Conservation (phyloP, 1,140 invertebrate species). For the Scaptomyza graminum region DNA sequence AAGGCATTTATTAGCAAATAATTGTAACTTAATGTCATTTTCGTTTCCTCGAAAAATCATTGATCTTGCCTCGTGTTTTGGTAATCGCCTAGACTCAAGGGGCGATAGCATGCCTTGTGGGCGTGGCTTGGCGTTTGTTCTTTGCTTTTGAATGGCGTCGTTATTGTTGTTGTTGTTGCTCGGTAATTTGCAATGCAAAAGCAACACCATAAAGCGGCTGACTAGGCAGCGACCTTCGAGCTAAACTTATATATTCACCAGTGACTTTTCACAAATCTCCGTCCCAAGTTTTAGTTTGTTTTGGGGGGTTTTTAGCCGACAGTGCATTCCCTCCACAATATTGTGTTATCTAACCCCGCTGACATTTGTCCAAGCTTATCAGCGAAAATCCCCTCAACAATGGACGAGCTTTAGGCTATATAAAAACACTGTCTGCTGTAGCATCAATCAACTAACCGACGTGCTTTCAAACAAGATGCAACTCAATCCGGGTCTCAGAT, state of each 20-base stretch:
- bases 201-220: constrained; percentile 20
- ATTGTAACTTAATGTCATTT: too few relatives aligned
- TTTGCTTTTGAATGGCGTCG: constrained; percentile 49
- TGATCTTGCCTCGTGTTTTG: neutral
- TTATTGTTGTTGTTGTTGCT: constrained; percentile 36
- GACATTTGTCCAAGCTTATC: constrained; percentile 34
- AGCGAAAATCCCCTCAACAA: constrained; percentile 11
- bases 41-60: neutral
- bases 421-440: constrained; percentile 48
- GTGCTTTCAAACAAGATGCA: constrained; percentile 52
- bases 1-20: too few relatives aligned
- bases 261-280: constrained; percentile 3
- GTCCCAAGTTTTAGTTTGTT: neutral
- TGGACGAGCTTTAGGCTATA: constrained; percentile 22
- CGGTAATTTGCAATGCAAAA: constrained; percentile 72
- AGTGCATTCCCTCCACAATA: constrained; percentile 11
- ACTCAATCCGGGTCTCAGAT: constrained; percentile 51
- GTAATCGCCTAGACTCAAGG: constrained; percentile 10
- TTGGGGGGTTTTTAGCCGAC: neutral
- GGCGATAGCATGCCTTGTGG: constrained; percentile 40
- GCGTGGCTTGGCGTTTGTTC: constrained; percentile 21
- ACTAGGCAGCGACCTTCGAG: constrained; percentile 26
- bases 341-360: constrained; percentile 2
- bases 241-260: constrained; percentile 21
- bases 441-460: constrained; percentile 61